A percentile compares a stretch with the other conserved stretches of the same genome.
Evolutionary conservation across 1,140 invertebrate species (phyloP).

Genomic region (Frieseomelitta varia): DNA sequence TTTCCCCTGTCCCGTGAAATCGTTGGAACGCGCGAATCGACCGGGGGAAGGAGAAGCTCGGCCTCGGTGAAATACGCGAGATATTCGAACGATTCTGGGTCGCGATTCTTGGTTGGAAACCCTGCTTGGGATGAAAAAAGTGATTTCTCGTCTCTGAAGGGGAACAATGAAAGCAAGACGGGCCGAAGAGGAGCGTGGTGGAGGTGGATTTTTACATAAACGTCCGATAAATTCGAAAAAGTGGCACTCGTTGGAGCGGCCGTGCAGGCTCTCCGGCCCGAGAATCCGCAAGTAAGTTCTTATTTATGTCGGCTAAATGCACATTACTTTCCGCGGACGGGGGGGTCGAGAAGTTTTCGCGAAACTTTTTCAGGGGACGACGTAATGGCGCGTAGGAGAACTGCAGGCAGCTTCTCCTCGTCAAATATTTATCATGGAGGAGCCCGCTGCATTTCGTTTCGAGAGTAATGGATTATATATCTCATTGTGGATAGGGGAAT

Average conservation of each 20-base stretch:
- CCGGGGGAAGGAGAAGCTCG: background rate
- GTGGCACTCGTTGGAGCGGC: background rate
- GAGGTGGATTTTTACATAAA: conserved; percentile 42
- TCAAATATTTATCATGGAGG: conserved; percentile 58
- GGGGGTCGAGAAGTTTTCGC: conserved; percentile 44
- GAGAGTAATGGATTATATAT: conserved; percentile 7
- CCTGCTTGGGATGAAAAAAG: background rate
- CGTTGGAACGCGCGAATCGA: background rate
- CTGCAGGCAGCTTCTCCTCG: conserved; percentile 25
- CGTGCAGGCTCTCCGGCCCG: conserved; percentile 31
- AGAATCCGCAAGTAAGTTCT: conserved; percentile 59
- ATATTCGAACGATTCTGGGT: background rate
- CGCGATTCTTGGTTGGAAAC: background rate
- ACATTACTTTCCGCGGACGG: conserved; percentile 58
- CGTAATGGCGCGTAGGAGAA: conserved; percentile 57
- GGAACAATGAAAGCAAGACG: background rate
- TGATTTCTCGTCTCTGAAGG: background rate
- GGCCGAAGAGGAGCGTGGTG: no score
- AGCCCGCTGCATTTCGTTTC: conserved; percentile 9
- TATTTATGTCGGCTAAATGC: conserved; percentile 60
- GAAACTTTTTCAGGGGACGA: conserved; percentile 45
- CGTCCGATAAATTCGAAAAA: conserved; percentile 51
- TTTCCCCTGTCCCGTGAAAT: background rate
- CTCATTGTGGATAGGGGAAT: background rate
- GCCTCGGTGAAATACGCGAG: background rate